Evolutionary conservation across 1,140 invertebrate genomes (phyloP), one percentile per base, ranked within the genome.

Genomic region (Plectrocnemia conspersa): DNA sequence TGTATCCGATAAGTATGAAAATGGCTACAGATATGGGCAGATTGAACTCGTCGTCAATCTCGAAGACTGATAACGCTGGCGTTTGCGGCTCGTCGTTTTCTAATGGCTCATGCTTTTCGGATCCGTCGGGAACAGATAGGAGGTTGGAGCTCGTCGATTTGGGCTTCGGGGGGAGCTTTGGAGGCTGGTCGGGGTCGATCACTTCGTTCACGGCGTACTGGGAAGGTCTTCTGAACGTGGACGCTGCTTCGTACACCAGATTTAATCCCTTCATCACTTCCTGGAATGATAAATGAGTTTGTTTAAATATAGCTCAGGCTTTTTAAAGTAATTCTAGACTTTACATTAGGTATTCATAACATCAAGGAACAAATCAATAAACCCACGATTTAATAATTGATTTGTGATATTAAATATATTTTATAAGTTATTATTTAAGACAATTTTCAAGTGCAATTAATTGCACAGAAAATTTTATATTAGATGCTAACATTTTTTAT

Each of bases 1-100:
- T 91, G 68, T 97, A 97, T 0, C 82, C 63, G 0, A 93, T 65
- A 16, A 96, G 75, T 33, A 95, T 83, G 3, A 84, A 68, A 0
- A 94, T 82, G 0, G 92, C 92, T 1, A 95, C 80, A 2, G 86
- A 85, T 23, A 96, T 86, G 0, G 93, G 92, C 18, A 97, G 66
- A 70, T 96, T 93, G 67, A 97, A 97, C 67, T 96, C 89, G 62
- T 96, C 93, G 64, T 96, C 91, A 42, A 94, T 82, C 69, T 81
- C 80, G 58, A 79, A 84, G 1, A 77, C 68, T 9, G 84, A 86
- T 48, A 85, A 79, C 1, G 83, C 83, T 19, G 88, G 87, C 2
- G 88, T 89, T 1, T 77, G 82, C 1, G 83, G 83, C 19, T 79
- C 79, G 1, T 46, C 42, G n/a, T 33, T 24, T n/a, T 41, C 15